Base-by-base conservation (phyloP, 2,113 vertebrate genomes). In the Chauna torquata region DNA sequence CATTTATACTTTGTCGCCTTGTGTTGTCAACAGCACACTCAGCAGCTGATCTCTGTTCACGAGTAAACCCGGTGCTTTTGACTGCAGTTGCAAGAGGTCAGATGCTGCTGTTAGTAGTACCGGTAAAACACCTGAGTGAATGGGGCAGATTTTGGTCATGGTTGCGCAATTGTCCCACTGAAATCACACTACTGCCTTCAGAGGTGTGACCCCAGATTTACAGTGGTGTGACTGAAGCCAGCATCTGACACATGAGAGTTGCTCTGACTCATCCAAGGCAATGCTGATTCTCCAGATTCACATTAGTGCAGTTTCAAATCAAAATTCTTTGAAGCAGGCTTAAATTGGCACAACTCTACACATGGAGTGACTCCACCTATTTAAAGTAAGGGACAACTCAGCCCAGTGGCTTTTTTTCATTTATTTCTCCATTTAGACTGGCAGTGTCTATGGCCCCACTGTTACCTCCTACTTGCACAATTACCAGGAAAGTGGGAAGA, bases 251-350 rank as follows among this genome's bases (percentile, higher is more conserved):
- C 76, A 44, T 52, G 81, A 79, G 83, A 47, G 83, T 85, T 95
- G 65, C 49, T 92, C 69, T 96, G 83, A 96, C 81, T 97, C 96
- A 96, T 89, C 24, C 71, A 38, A 82, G 66, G 66, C 66, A 77
- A 36, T 0, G 78, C 58, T 91, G 78, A 77, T 72, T 82, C 90
- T 94, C 49, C 65, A 82, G 69, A 57, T 91, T 89, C 57, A 57
- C 27, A 18, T 75, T 44, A 79, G 38, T 49, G 44, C 16, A 30
- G 16, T 82, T 93, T 81, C 69, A 91, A 82, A 61, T 34, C 23
- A 92, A 87, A 95, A 89, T 62, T 82, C 58, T 61, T 34, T 81
- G 30, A 78, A 95, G 71, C 0, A 1, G 14, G 11, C 65, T 93
- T 87, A 69, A 91, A 76, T 14, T 44, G 32, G 54, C 44, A 82